These are phyloP conservation scores for Lepidonotus clava DNA, from an alignment of 2,888 invertebrate genomes.

Conservation along the genomic window DNA sequence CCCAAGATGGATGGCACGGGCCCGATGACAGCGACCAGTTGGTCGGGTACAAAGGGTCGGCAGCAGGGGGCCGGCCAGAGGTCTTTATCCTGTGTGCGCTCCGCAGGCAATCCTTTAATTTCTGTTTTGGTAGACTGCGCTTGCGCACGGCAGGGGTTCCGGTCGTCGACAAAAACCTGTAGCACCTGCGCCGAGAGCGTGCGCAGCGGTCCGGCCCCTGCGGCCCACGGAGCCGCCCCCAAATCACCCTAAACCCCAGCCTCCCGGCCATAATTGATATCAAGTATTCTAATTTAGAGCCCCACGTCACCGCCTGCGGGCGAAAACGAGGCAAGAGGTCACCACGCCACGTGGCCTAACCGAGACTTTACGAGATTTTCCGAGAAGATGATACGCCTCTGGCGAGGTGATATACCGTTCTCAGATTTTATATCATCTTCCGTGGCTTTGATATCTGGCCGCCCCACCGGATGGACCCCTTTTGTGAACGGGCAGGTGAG, in stretches of 20 bases:
- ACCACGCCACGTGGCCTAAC: conserved; percentile 37
- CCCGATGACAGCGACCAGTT: conserved; percentile 39
- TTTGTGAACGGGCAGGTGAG: conserved; percentile 33
- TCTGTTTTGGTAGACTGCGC: conserved; percentile 49
- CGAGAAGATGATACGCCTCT: conserved; percentile 30
- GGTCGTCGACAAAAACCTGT: conserved; percentile 41
- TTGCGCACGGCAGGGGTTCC: conserved; percentile 46
- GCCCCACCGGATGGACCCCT: background rate
- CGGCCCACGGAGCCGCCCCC: background rate
- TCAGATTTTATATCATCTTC: conserved; percentile 18
- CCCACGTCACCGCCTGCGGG: background rate
- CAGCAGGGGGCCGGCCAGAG: background rate
- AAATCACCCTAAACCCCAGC: conserved; percentile 25
- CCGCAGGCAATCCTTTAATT: conserved; percentile 39
- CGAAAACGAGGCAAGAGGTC: conserved; percentile 28
- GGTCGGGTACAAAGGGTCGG: background rate
- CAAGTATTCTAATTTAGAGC: conserved; percentile 47
- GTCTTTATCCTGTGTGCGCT: conserved; percentile 16
- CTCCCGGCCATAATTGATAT: conserved; percentile 36
- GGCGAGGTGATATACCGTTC: conserved; percentile 32
- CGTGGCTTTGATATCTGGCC: conserved; percentile 19
- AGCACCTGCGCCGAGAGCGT: conserved; percentile 33
- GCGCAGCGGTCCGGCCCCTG: background rate
- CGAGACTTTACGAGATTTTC: conserved; percentile 45
- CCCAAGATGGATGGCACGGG: conserved; percentile 21